Evolutionary conservation across 2,888 invertebrate species (phyloP), one percentile per base, ranked within the genome.

Genomic region (Synanthedon formicaeformis): DNA sequence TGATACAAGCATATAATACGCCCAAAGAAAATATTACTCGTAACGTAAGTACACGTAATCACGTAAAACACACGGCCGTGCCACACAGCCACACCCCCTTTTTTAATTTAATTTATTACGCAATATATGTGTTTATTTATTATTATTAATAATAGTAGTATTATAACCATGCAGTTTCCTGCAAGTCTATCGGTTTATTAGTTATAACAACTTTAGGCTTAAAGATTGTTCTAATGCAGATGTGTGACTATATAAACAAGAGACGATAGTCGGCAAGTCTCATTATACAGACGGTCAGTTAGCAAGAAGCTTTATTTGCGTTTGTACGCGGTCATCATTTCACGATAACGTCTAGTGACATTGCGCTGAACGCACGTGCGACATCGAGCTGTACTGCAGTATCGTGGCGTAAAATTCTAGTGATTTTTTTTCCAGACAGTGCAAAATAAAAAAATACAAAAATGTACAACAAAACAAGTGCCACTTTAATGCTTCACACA

Each of bases 391-490:
- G 45, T 45, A 45, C 13, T 45, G n/a, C 34, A 34, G 34, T 45
- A 12, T 45, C n/a, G 23, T 23, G 14, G 45, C 14, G 8, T 34
- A 13, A 41, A 45, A 45, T n/a, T 45, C 34, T 45, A 45, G 45
- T 45, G 45, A 41, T n/a, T 34, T 34, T 10, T n/a, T 34, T 34
- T 34, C 34, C 34, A 34, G 34, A 34, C 10, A 34, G 34, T 34
- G 34, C 34, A 10, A 6, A 34, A 34, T 34, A 34, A 34, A 34
- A 34, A 12, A 45, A 45, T 13, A 45, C 45, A 53, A 53, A 55
- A 51, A 88, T 88, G 87, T 73, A 77, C 62, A 88, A 88, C 62
- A 78, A 67, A 56, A 87, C 88, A 12, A 85, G 86, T 78, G 86
- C 87, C 2, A 81, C 84, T 50, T 61, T 88, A 58, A 85, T 88